Base-by-base conservation (phyloP, 2,888 invertebrate genomes). In the Allacma fusca region DNA sequence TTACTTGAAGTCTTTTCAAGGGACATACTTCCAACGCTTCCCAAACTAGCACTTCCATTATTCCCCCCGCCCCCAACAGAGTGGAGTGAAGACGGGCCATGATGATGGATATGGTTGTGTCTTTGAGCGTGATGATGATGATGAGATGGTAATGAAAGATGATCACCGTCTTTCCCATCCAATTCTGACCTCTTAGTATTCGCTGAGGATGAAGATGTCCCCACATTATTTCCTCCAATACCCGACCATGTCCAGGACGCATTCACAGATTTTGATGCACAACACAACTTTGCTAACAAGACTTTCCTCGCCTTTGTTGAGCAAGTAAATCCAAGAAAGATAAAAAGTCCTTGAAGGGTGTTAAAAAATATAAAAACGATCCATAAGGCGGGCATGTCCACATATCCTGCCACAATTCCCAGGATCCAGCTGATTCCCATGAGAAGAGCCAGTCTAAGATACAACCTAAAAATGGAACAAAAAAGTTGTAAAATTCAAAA, bases 341-440 rank as follows among this genome's bases (percentile, higher is more conserved):
- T 88, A 84, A 88, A 88, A 40, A 88, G 84, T 1, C 88, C 89
- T 83, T 89, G 88, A 7, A 88, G 85, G 5, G 88, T 87, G 84
- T 88, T 89, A 72, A 88, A 84, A 2, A 86, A 84, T 5, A 88
- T 86, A 84, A 88, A 89, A 19, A 87, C 83, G 80, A 88, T 87
- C 88, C 88, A 89, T 16, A 88, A 82, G 24, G 85, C 81, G 59
- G 84, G 84, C 12, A 83, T 75, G 79, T 88, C 87, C 7, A 87
- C 83, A 65, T 86, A 86, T 1, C 87, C 87, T 1, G 88, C 88
- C 12, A 87, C 82, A 2, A 89, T 85, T 13, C 89, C 89, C 57
- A 86, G 84, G 40, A 87, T 85, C 89, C 89, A 89, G 1, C 88
- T 87, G 13, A 89, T 84, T 4, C 89, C 89, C 88, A 88, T 88